Conservation (phyloP, 2,797 vertebrate genomes). For the Centropyge bicolor region DNA sequence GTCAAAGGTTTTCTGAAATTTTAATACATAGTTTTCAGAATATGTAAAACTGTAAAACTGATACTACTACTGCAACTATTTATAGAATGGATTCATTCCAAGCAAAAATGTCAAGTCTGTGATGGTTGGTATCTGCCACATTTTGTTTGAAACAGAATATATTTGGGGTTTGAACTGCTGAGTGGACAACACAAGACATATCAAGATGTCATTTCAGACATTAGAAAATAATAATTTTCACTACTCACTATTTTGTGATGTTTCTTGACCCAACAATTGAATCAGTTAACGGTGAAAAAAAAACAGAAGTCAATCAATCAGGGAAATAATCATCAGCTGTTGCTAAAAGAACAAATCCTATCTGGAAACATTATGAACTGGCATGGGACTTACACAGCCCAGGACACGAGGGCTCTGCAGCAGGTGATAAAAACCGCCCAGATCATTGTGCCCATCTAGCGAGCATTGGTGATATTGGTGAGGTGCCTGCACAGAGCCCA, state of each 20-base stretch:
- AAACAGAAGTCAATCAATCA: no score
- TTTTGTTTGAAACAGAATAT: neutral
- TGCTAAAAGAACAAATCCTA: neutral
- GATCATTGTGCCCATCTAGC: no score
- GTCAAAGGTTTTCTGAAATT: neutral
- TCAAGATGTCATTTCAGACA: neutral
- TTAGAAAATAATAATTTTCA: neutral
- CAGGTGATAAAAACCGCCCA: no score
- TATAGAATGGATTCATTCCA: neutral
- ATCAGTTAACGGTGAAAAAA: neutral
- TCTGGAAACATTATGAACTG: no score
- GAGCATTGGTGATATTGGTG: no score
- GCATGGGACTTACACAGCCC: no score
- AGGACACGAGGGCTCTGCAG: no score
- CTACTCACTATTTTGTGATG: neutral
- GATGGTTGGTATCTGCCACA: neutral
- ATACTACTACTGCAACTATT: neutral
- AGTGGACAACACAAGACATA: neutral
- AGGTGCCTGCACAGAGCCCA: no score
- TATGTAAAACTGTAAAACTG: neutral
- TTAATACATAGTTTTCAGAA: neutral
- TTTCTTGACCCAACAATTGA: neutral
- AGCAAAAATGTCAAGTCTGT: no score
- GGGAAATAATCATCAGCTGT: no score
- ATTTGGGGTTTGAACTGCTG: neutral